Evolutionary conservation across 2,113 vertebrate genomes (phyloP), one percentile per base, ranked within the genome.

Genomic region (Anoura caudifer): DNA sequence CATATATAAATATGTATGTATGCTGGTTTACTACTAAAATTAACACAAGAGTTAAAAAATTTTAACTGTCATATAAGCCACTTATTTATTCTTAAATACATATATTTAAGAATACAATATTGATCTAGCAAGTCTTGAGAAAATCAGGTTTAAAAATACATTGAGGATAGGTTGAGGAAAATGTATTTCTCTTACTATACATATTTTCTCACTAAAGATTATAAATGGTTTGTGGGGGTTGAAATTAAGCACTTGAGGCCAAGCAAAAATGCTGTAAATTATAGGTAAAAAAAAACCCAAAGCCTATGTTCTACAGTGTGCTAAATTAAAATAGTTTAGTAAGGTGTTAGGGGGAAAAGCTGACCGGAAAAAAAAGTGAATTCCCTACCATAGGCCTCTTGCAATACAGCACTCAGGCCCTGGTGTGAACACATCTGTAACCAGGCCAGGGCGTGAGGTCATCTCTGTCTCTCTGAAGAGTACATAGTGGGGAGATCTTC

Each of bases 181-280:
- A 90, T 52, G 2, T 59, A 87, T 90, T 90, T 94, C 4, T 33
- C 15, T 94, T 38, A 36, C 12, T 87, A 36, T 65, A 90, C 6
- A 67, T 43, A 95, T n/a, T 65, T 90, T 92, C 63, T 92, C 83
- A 92, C 70, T 88, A 95, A 92, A 94, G 96, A 89, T 5, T 80
- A 65, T 0, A 67, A 95, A 89, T 12, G 31, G 24, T 75, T 89
- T 95, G 86, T 96, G 90, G 97, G 96, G 80, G 91, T 97, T 81
- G 61, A 96, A 97, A 95, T 91, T 94, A 81, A 96, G 95, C 50
- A 94, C 16, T 45, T 87, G 65, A 95, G 59, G 94, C 77, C 50
- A 96, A 94, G 87, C 28, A n/a, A 70, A 96, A 97, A 95, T 94
- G 22, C 70, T 97, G 82, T 91, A 93, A 96, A 33, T 80, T 96